A percentile compares a stretch with the other conserved stretches of the same genome.
Conservation (phyloP, 2,888 invertebrate genomes). For the Chaetogeoica ovagalla region DNA sequence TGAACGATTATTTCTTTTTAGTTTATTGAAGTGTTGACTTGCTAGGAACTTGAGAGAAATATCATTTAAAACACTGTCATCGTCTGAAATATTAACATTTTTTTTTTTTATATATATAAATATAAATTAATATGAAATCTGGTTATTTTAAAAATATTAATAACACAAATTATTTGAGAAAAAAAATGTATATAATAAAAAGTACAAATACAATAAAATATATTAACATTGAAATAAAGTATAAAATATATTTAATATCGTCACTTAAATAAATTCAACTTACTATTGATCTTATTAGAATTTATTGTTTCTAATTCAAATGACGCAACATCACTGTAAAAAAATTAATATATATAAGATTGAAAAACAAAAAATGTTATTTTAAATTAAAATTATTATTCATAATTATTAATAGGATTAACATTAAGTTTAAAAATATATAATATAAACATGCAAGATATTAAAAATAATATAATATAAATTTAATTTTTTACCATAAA, state of each 20-base stretch:
- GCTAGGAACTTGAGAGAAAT: conserved; percentile 26
- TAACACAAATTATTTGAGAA: not conserved
- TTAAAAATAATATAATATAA: not conserved
- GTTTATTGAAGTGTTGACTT: not conserved
- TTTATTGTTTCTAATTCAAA: conserved; percentile 28
- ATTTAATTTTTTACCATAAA: conserved; percentile 34
- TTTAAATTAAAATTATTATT: not conserved
- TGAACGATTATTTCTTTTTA: not conserved
- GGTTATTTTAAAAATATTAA: not conserved
- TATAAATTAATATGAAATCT: not conserved
- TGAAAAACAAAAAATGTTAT: not conserved
- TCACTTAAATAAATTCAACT: not conserved
- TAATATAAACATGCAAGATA: too few relatives aligned
- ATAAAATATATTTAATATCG: not conserved
- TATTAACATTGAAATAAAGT: not conserved
- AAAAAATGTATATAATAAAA: not conserved
- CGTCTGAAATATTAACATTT: conserved; percentile 18
- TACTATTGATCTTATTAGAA: conserved; percentile 17
- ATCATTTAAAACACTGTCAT: conserved; percentile 18
- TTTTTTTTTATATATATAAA: too few relatives aligned
- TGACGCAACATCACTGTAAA: conserved; percentile 35
- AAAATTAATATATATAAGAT: not conserved
- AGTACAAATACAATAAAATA: too few relatives aligned
- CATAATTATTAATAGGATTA: not conserved
- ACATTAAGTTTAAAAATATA: not conserved